These are phyloP conservation scores for Hephaestus fuliginosus DNA, from an alignment of 2,797 vertebrate genomes.

Conservation along the genomic window DNA sequence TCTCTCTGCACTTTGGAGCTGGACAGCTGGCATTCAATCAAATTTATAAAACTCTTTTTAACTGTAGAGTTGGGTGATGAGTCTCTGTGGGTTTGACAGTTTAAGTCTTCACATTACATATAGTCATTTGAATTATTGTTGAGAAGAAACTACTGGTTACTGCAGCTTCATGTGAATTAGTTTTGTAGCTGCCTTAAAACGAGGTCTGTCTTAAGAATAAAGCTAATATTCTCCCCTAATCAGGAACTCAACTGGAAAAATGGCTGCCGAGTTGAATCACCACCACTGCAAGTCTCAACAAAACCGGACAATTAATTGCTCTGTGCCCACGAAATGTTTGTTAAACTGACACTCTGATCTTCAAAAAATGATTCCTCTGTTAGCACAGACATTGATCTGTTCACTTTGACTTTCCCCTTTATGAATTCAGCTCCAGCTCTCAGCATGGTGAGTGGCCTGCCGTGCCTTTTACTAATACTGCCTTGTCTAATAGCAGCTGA, in stretches of 20 bases:
- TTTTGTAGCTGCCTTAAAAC: background rate
- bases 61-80: too few species aligned
- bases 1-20: background rate
- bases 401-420: conserved; percentile 19
- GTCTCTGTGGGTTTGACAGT: background rate
- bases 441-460: conserved; percentile 24
- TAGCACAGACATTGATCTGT: conserved; percentile 1
- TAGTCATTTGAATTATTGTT: background rate
- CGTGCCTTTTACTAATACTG: conserved; percentile 37
- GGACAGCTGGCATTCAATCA: too few species aligned
- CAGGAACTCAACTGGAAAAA: background rate
- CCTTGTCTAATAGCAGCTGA: conserved; percentile 58
- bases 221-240: background rate
- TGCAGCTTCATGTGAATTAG: background rate
- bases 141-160: background rate
- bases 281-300: background rate
- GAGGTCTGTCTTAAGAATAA: background rate
- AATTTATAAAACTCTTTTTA: too few species aligned
- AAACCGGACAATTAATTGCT: conserved; percentile 14
- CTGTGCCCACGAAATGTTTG: conserved; percentile 9
- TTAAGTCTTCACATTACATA: background rate
- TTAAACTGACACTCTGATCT: conserved; percentile 6
- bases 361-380: conserved; percentile 19
- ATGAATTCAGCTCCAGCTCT: conserved; percentile 24
- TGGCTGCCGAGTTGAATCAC: background rate